Base-by-base conservation (phyloP, 1,140 invertebrate genomes). In the Sycobia sp. region DNA sequence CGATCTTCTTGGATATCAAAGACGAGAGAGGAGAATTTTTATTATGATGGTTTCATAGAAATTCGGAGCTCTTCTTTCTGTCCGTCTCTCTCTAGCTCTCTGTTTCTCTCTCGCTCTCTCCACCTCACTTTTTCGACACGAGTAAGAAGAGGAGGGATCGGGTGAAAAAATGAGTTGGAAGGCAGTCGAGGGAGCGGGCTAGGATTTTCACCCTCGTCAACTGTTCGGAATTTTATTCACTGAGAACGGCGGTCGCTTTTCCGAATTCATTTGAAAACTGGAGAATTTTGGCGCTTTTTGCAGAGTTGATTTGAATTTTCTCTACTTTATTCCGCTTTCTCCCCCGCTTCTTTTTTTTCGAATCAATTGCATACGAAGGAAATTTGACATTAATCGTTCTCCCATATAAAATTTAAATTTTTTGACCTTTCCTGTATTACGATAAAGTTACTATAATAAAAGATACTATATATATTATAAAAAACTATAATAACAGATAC, bases 221-320 rank as follows among this genome's bases (percentile, higher is more conserved):
- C 29, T 61, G 58, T 61, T 49, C 14, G 14, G 13, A 1, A 20
- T 53, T 61, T 51, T 60, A 60, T 60, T 51, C 20, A 2, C n/a
- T 13, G 9, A 4, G 27, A 7, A 41, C 34, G 20, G n/a, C 13
- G 9, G 44, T 44, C 20, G 4, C 41, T 60, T 46, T 59, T 43
- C 36, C 11, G 9, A 60, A 29, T 60, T 43, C 44, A 38, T 10
- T 57, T 46, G 2, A 2, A 14, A n/a, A 20, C 23, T 13, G 5
- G 1, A 22, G 25, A 34, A 27, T 9, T 20, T 41, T 27, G 22
- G n/a, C 36, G 23, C 11, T 51, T 16, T 16, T n/a, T 0, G 18
- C 32, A 10, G 1, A 38, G 34, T 34, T 51, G 14, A 36, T 3
- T 3, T 22, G 16, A 38, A 22, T 38, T 11, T 36, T 34, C 18